phyloP scores from a whole-genome alignment of 1,140 invertebrate genomes.

The Brachionus koreanus region DNA sequence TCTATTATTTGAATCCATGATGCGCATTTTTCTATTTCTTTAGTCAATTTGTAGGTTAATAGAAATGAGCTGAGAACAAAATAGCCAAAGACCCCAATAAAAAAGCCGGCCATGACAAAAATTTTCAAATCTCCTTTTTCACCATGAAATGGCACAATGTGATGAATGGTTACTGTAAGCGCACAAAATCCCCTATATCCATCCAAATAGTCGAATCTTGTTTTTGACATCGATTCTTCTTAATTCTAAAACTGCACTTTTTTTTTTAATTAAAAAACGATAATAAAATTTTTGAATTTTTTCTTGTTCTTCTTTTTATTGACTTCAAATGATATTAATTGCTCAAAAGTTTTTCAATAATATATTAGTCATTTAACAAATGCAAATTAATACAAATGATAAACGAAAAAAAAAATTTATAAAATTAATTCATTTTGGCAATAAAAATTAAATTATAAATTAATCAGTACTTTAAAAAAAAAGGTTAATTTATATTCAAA shows the following conservation, averaged over 20 bases:
- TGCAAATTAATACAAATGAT: no score
- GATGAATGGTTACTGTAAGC: background rate
- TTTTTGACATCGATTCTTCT: background rate
- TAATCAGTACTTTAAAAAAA: no score
- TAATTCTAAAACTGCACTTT: background rate
- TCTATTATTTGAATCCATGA: background rate
- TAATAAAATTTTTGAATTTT: no score
- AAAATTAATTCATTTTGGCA: no score
- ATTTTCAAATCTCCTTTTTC: background rate
- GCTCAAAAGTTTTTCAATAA: no score
- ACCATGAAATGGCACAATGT: background rate
- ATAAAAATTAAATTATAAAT: no score
- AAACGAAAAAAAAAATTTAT: no score
- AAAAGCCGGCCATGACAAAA: background rate
- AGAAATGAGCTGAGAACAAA: background rate
- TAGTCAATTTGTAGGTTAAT: background rate
- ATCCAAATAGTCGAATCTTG: background rate
- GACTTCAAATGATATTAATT: no score
- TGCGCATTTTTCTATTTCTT: background rate
- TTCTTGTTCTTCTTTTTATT: no score
- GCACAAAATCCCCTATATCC: background rate
- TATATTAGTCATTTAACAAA: no score
- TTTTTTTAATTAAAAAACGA: no score
- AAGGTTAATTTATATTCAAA: no score
- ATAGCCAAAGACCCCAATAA: background rate